Evolutionary conservation across 2,888 invertebrate species (phyloP).

Genomic region (Barypeithes pellucidus): DNA sequence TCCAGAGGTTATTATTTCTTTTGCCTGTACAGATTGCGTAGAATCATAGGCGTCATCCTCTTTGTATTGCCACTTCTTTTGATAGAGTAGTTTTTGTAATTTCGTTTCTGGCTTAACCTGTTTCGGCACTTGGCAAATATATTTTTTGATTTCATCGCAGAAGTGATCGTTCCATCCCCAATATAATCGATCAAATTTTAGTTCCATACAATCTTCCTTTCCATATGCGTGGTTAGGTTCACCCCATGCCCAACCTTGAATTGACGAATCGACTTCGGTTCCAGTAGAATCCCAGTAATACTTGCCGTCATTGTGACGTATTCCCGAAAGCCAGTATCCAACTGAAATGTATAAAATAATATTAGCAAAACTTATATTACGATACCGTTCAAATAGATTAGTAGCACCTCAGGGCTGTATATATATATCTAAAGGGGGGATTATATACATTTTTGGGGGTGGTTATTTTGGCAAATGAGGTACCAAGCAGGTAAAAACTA

Average conservation of each 20-base stretch:
- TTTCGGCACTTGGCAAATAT: slow-evolving; percentile 13
- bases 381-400: too few relatives aligned
- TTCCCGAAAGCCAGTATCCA: slow-evolving; percentile 28
- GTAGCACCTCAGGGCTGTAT: too few relatives aligned
- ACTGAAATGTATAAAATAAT: slow-evolving; percentile 12
- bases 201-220: slow-evolving; percentile 25
- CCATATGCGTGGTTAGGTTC: slow-evolving; percentile 13
- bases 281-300: slow-evolving; percentile 26
- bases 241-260: slow-evolving; percentile 1
- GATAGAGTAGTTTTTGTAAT: not conserved
- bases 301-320: not conserved
- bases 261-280: slow-evolving; percentile 1
- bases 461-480: too few relatives aligned
- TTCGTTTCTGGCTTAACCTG: not conserved
- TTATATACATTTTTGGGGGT: too few relatives aligned
- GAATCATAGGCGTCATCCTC: not conserved
- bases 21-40: not conserved
- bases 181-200: slow-evolving; percentile 5
- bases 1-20: not conserved
- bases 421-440: too few relatives aligned
- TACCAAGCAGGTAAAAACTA: too few relatives aligned
- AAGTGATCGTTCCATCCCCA: slow-evolving; percentile 31
- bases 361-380: too few relatives aligned
- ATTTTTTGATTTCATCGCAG: slow-evolving; percentile 16
- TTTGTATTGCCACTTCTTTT: not conserved